Evolutionary conservation across 2,797 vertebrate species (phyloP), one percentile per base, ranked within the genome.

Genomic region (Heliangelus exortis): DNA sequence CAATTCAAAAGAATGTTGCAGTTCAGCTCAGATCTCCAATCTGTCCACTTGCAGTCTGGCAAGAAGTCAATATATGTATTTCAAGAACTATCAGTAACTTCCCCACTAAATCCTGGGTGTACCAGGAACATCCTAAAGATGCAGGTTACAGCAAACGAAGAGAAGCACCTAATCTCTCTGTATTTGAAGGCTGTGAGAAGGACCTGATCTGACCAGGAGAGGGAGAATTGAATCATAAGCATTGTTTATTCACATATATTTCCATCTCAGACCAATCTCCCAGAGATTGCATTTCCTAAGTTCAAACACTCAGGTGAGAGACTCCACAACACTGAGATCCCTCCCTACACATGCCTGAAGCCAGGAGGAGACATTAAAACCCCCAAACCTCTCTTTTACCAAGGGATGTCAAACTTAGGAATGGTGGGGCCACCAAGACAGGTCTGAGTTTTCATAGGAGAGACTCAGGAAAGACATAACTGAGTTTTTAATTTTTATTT

Each of bases 131-230:
- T 55, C 87, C 63, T 80, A 74, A 85, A 93, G 55, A 59, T 68
- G 39, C 79, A 84, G 63, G 87, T 71, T 88, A 73, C 41, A 63
- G 84, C 67, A 87, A 80, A 58, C 7, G 53, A 58, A 58, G 20
- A 86, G 75, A 62, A 75, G 57, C 50, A 54, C 51, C 53, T 57
- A 77, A 47, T 34, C 33, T 4, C 43, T 59, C 55, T 75, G 34
- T 63, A 59, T 55, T 75, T 74, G 68, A 81, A 68, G 61, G 22
- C 45, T 66, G 51, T 18, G 66, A 93, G 71, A 94, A 92, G 62
- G 89, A 73, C 83, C 67, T 79, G 66, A 45, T 96, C 77, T 94
- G 95, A 96, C 94, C 96, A 97, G 93, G 92, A 96, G 95, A 96
- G 95, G 95, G 94, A 94, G 92, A 95, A 93, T 5, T 91, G 87